Conservation (phyloP, 1,140 invertebrate species). For the Pogonomyrmex barbatus region DNA sequence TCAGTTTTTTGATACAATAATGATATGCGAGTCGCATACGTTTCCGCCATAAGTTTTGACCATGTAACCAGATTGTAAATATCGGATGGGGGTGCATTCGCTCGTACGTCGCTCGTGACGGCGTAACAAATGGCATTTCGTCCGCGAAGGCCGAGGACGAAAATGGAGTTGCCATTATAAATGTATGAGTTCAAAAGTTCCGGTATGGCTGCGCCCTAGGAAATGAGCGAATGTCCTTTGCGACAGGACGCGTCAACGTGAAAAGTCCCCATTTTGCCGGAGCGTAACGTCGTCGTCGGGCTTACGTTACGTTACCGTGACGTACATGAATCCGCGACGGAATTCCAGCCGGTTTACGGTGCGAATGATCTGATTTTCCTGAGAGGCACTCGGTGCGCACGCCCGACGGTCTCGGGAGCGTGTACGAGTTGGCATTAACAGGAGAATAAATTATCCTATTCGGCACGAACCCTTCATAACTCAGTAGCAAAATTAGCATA, state of each 20-base stretch:
- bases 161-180: constrained; percentile 61
- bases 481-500: constrained; percentile 79
- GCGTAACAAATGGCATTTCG: constrained; percentile 49
- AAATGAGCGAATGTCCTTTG: constrained; percentile 62
- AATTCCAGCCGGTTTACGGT: constrained; percentile 56
- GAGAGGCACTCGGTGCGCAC: constrained; percentile 44
- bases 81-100: constrained; percentile 28
- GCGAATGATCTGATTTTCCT: constrained; percentile 72
- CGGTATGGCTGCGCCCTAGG: constrained; percentile 28
- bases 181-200: constrained; percentile 61
- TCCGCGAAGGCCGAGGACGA: constrained; percentile 30
- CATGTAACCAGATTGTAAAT: constrained; percentile 24
- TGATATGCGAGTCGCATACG: background rate
- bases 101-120: constrained; percentile 35
- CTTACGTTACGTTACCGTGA: constrained; percentile 44
- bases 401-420: constrained; percentile 42
- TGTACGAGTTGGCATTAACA: constrained; percentile 78
- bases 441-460: constrained; percentile 80
- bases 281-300: constrained; percentile 19
- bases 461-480: constrained; percentile 80
- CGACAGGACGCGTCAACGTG: constrained; percentile 33
- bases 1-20: background rate
- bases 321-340: constrained; percentile 53
- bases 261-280: constrained; percentile 35
- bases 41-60: constrained; percentile 26